Conservation (phyloP, 2,888 invertebrate genomes). For the Cybosia mesomella region DNA sequence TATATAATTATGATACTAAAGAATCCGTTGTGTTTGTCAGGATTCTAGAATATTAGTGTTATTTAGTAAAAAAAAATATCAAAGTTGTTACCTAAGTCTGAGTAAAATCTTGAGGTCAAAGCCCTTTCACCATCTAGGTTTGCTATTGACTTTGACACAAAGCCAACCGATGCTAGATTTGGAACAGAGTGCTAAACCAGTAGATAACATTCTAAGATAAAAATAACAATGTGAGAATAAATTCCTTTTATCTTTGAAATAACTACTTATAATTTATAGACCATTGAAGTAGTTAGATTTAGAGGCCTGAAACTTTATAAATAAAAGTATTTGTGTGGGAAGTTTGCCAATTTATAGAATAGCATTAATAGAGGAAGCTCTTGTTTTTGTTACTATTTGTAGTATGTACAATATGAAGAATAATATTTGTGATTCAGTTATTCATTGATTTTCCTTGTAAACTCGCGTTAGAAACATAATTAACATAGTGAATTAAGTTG, state of each 20-base stretch:
- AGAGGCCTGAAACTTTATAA: constrained; percentile 13
- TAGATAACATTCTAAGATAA: neutral
- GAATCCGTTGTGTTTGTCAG: neutral
- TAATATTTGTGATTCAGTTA: neutral
- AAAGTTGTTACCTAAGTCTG: neutral
- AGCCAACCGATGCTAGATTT: neutral
- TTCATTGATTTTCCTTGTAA: neutral
- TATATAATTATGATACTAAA: too few relatives aligned
- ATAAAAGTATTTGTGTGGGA: constrained; percentile 40
- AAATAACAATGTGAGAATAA: neutral
- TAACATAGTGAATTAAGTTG: too few relatives aligned
- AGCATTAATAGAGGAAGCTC: constrained; percentile 20
- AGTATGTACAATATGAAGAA: neutral
- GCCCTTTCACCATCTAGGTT: neutral
- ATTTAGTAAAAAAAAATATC: neutral
- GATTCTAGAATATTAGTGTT: neutral
- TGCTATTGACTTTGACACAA: neutral
- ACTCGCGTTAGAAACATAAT: neutral
- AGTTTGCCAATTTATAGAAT: constrained; percentile 44
- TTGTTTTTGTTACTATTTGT: constrained; percentile 21
- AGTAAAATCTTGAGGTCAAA: neutral
- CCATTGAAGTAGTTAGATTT: neutral
- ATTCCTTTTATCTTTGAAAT: neutral
- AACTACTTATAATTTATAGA: neutral
- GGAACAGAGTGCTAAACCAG: neutral